Evolutionary conservation across 2,797 vertebrate genomes (phyloP), one percentile per base, ranked within the genome.

Genomic region (Brotula barbata): DNA sequence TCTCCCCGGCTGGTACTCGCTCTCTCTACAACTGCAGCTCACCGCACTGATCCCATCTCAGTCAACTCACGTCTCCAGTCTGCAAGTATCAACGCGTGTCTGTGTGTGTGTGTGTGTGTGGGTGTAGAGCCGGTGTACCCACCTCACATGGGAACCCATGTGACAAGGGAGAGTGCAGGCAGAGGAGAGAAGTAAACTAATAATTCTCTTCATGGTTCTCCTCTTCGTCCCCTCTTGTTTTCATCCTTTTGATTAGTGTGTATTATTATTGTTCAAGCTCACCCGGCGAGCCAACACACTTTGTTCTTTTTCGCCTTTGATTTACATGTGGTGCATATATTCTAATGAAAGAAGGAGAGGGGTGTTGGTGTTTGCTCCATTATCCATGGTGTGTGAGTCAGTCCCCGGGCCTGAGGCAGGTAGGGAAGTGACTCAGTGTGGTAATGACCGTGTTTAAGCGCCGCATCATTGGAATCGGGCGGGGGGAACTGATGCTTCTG

Each of bases 141-240:
- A 2, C 39, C 58, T 79, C 73, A 73, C 78, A 61, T 64, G 75
- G 54, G 55, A 60, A 58, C 70, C 67, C 71, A 71, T 56, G 68
- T 80, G 78, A 78, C 45, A 4, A 7, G 0, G 22, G 19, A 51
- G 60, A 4, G 11, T 0, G 20, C 16, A 52, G 63, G 54, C 21
- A 42, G 36, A 14, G 51, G 44, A 17, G 20, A 2, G 31, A 33
- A 14, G 34, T 20, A 21, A 17, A 21, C 8, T 1, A 2, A 14
- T 19, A 11, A 31, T 33, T 46, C 41, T 43, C 22, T 68, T 25
- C 55, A 48, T 49, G 39, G 6, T 37, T 33, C 47, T 51, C 23
- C 16, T 58, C 16, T 71, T 70, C 77, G 40, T 53, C 48, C 49
- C 22, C 7, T 3, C 7, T 31, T 55, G 65, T 61, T 58, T 7